These are phyloP conservation scores for Centruroides vittatus DNA, from an alignment of 1,140 invertebrate species.

Conservation along the genomic window DNA sequence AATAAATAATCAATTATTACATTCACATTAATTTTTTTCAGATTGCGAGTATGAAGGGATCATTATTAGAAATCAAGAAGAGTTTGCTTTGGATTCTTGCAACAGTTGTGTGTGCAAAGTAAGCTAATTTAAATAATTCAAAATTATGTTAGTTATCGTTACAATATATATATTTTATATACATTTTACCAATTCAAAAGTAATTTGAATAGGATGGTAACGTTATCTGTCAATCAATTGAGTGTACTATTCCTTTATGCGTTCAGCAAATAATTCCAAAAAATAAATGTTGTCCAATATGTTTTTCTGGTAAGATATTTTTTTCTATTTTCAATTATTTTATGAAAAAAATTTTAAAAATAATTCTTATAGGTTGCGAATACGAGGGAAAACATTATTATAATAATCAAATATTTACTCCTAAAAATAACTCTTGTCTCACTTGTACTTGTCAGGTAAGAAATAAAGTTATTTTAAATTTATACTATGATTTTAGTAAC, in stretches of 20 bases:
- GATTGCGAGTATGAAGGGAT: slow-evolving; percentile 13
- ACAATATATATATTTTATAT: background rate
- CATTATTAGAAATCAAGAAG: slow-evolving; percentile 5
- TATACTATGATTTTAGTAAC: no score
- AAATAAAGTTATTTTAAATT: no score
- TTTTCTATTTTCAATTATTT: background rate
- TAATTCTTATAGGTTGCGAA: slow-evolving; percentile 2
- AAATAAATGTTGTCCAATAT: slow-evolving; percentile 5
- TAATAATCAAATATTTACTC: slow-evolving; percentile 6
- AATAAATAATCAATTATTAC: no score
- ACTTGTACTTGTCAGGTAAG: slow-evolving; percentile 12
- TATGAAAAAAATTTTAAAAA: background rate
- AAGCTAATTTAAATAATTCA: background rate
- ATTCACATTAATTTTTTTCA: background rate
- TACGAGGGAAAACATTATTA: slow-evolving; percentile 8
- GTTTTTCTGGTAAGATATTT: slow-evolving; percentile 3
- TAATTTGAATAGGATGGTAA: slow-evolving; percentile 13
- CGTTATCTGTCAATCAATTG: slow-evolving; percentile 6
- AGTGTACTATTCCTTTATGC: slow-evolving; percentile 4
- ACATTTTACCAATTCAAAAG: background rate
- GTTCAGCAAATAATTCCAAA: background rate
- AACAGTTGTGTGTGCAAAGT: slow-evolving; percentile 10
- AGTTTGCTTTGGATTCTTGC: slow-evolving; percentile 4
- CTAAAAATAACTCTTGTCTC: slow-evolving; percentile 10
- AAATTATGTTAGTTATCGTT: no score